A percentile compares a stretch with the other conserved stretches of the same genome.
Evolutionary conservation across 2,888 invertebrate genomes (phyloP).

Genomic region (Lithophane socia): DNA sequence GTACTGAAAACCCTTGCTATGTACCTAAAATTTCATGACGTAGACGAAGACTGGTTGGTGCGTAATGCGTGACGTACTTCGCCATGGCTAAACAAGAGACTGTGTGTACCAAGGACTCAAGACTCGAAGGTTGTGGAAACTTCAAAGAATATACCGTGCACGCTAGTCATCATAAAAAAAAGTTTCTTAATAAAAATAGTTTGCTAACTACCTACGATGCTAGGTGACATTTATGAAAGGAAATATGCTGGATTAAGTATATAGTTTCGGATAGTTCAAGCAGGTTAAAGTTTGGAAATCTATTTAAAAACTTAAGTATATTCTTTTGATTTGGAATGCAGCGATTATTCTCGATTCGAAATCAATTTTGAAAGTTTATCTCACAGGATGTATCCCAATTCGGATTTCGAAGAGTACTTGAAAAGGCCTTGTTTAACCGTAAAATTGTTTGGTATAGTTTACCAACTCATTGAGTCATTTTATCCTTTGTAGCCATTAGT

Average conservation of each 20-base stretch:
- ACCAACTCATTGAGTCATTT: constrained; percentile 26
- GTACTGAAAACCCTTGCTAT: not conserved
- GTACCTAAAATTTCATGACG: constrained; percentile 54
- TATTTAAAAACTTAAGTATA: not conserved
- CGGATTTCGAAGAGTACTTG: not conserved
- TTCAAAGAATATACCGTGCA: not conserved
- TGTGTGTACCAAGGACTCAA: constrained; percentile 71
- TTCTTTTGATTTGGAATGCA: constrained; percentile 11
- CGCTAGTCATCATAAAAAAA: not conserved
- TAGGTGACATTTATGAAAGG: not conserved
- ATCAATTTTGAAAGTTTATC: constrained; percentile 8
- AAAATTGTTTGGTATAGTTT: constrained; percentile 12
- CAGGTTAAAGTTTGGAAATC: constrained; percentile 3
- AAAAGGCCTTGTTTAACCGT: not conserved
- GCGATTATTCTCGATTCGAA: not conserved
- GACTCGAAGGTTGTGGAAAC: constrained; percentile 26
- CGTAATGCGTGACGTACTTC: constrained; percentile 73
- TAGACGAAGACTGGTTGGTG: constrained; percentile 57
- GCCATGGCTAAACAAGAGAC: constrained; percentile 74
- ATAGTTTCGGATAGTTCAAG: not conserved
- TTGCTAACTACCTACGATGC: not conserved
- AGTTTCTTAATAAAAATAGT: constrained; percentile 18
- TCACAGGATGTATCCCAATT: not conserved
- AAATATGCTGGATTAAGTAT: not conserved
- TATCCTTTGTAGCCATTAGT: constrained; percentile 22